phyloP scores from a whole-genome alignment of 2,113 vertebrate genomes.

The Leucoraja erinaceus region DNA sequence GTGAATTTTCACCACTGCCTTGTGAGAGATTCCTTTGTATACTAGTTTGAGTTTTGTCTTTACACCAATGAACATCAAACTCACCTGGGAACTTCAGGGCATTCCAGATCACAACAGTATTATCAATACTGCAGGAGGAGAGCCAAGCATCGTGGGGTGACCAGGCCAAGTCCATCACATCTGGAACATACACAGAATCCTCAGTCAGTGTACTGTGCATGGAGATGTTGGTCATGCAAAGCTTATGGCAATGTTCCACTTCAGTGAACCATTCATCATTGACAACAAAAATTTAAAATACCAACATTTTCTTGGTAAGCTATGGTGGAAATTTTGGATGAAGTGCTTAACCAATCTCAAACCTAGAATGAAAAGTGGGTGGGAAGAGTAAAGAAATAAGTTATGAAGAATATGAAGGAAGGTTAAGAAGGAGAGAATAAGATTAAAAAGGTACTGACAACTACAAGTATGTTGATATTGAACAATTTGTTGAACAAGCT shows the following conservation, averaged over 20 bases:
- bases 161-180: constrained; percentile 98
- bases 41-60: not conserved
- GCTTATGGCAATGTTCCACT: too few relatives aligned
- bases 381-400: not conserved
- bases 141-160: constrained; percentile 95
- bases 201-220: not conserved
- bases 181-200: constrained; percentile 51
- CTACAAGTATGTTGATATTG: not conserved
- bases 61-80: constrained; percentile 37
- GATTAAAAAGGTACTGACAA: not conserved
- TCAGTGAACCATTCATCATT: not conserved
- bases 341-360: not conserved
- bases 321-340: not conserved
- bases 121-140: constrained; percentile 95
- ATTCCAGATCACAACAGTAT: constrained; percentile 98
- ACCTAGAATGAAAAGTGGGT: not conserved
- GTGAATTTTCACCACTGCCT: not conserved
- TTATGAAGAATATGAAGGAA: not conserved
- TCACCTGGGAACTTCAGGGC: constrained; percentile 92
- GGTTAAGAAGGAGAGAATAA: not conserved
- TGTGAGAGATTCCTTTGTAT: not conserved
- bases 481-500: not conserved
- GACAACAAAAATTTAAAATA: not conserved
- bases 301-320: not conserved
- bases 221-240: not conserved